phyloP scores from a whole-genome alignment of 2,797 vertebrate genomes.

The Diceros bicornis region DNA sequence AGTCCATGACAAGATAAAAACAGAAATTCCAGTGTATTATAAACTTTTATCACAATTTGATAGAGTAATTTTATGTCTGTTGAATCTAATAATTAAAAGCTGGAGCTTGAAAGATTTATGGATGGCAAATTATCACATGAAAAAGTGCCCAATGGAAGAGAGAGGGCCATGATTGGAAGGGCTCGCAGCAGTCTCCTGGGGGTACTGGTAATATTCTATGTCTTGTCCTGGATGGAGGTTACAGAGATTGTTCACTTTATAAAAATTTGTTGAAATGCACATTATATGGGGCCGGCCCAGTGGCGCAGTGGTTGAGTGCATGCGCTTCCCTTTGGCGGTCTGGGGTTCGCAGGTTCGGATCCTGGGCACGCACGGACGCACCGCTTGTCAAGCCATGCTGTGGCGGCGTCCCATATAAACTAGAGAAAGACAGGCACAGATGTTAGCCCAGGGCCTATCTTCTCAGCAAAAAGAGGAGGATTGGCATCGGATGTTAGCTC shows the following conservation, averaged over 20 bases:
- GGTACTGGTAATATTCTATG: neutral
- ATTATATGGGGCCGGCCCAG: neutral
- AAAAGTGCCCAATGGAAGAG: neutral
- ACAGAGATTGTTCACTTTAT: neutral
- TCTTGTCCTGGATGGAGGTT: neutral
- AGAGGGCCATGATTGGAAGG: neutral
- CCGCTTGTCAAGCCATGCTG: no score
- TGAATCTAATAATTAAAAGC: slow-evolving; percentile 36
- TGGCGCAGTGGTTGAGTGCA: no score
- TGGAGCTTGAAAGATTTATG: neutral
- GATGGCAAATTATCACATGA: slow-evolving; percentile 32
- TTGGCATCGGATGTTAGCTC: no score
- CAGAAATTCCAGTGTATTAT: neutral
- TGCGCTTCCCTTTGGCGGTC: no score
- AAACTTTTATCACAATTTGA: neutral
- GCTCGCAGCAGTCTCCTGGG: neutral
- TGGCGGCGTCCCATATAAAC: no score
- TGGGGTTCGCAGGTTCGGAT: no score
- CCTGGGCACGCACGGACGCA: no score
- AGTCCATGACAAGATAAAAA: neutral
- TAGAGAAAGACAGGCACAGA: no score
- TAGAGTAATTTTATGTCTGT: neutral
- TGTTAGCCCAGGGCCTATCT: no score
- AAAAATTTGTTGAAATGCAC: neutral
- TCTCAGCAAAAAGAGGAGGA: no score